Evolutionary conservation across 2,888 invertebrate species (phyloP).

Genomic region (Malthinus seriepunctatus): DNA sequence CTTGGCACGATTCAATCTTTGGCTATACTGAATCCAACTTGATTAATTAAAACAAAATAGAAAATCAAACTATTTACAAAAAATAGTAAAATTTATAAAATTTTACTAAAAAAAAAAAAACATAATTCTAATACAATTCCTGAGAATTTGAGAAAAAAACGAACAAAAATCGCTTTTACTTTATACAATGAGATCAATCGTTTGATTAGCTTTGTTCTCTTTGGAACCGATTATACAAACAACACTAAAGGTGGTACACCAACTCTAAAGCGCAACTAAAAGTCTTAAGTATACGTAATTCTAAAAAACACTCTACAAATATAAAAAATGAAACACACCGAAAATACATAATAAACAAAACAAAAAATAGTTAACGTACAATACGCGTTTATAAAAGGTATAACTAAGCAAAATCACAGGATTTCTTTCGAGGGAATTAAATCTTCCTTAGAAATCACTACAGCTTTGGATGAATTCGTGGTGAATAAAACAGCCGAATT

Average conservation of each 20-base stretch:
- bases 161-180: constrained; percentile 27
- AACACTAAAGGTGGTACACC: constrained; percentile 25
- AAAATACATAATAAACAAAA: constrained; percentile 41
- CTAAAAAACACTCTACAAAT: constrained; percentile 43
- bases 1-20: constrained; percentile 50
- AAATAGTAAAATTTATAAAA: constrained; percentile 29
- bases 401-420: constrained; percentile 25
- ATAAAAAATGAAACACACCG: constrained; percentile 46
- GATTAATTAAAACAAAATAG: constrained; percentile 15
- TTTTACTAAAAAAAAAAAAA: constrained; percentile 24
- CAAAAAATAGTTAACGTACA: constrained; percentile 24
- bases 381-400: constrained; percentile 23
- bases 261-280: constrained; percentile 37
- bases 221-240: constrained; percentile 48
- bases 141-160: constrained; percentile 44
- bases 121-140: constrained; percentile 49
- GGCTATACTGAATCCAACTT: constrained; percentile 54
- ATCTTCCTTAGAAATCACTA: constrained; percentile 44
- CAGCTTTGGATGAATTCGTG: constrained; percentile 51
- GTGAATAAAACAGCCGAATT: constrained; percentile 47
- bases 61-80: constrained; percentile 34
- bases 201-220: constrained; percentile 55
- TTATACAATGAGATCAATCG: constrained; percentile 53
- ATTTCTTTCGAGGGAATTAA: constrained; percentile 14
- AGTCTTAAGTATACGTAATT: constrained; percentile 44